Percentiles rank a stretch among this genome's conserved stretches.
phyloP scores from a whole-genome alignment of 2,113 vertebrate species.

The Paramisgurnus dabryanus region DNA sequence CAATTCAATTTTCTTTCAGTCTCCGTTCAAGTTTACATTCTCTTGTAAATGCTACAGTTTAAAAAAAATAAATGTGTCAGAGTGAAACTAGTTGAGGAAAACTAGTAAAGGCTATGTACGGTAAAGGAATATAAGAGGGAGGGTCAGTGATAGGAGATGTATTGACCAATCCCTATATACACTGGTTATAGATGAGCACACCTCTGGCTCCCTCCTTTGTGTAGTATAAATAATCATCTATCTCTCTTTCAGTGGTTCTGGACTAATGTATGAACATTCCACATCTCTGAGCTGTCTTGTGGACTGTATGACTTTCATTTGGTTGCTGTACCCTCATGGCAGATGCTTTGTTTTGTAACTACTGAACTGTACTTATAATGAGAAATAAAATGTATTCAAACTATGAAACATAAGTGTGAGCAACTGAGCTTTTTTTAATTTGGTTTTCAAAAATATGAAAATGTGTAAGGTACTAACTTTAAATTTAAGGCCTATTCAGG shows the following conservation, averaged over 20 bases:
- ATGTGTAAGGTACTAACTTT: not conserved
- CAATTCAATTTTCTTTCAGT: conserved; percentile 43
- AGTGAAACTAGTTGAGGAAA: conserved; percentile 39
- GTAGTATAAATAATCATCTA: conserved; percentile 43
- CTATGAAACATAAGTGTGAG: conserved; percentile 64
- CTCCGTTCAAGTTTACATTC: conserved; percentile 18
- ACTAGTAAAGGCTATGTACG: conserved; percentile 49
- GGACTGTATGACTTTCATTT: conserved; percentile 76
- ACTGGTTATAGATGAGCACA: conserved; percentile 47
- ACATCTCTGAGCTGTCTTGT: conserved; percentile 79
- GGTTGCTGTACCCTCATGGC: conserved; percentile 82
- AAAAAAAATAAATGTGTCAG: conserved; percentile 36
- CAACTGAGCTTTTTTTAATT: conserved; percentile 45
- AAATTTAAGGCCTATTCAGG: no score
- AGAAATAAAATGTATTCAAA: conserved; percentile 86
- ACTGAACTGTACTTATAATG: conserved; percentile 88
- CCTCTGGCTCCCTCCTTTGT: conserved; percentile 32
- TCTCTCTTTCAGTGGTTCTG: conserved; percentile 64
- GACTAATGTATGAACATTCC: conserved; percentile 77
- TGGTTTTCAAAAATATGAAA: not conserved
- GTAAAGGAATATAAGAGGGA: conserved; percentile 64
- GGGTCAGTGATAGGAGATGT: conserved; percentile 55
- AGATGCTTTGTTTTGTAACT: conserved; percentile 86
- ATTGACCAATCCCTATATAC: conserved; percentile 49
- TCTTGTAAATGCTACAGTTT: conserved; percentile 20